Evolutionary conservation across 2,113 vertebrate species (phyloP).

Genomic region (Capreolus pygargus): DNA sequence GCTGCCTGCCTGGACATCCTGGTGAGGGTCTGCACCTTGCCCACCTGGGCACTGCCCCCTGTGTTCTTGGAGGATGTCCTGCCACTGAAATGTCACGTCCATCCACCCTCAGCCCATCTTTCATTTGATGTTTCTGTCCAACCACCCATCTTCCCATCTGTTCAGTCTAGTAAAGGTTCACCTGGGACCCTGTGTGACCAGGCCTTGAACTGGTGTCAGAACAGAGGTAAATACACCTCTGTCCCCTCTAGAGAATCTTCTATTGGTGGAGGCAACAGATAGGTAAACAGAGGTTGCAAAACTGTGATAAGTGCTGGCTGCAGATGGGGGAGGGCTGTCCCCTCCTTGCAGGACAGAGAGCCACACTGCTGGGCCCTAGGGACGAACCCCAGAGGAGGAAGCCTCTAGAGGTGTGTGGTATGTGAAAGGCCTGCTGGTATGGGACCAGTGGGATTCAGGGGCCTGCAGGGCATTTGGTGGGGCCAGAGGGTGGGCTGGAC

Average conservation of each 20-base stretch:
- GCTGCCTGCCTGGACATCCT: conserved; percentile 98
- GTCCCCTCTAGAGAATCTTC: background rate
- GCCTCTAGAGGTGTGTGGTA: background rate
- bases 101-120: background rate
- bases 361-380: background rate
- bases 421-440: background rate
- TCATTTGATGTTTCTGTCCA: background rate
- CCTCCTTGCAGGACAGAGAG: background rate
- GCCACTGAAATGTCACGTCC: accelerated
- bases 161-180: background rate
- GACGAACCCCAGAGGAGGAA: background rate
- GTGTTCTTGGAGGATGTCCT: background rate
- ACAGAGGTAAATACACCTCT: background rate
- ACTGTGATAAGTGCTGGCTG: background rate
- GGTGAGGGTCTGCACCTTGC: conserved; percentile 81
- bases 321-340: background rate
- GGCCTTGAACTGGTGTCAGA: background rate
- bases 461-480: background rate
- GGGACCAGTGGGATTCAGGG: background rate
- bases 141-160: background rate
- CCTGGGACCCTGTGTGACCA: background rate
- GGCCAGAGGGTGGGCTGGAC: background rate
- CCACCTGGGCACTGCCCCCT: background rate
- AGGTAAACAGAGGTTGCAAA: background rate
- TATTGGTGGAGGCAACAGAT: background rate